Conservation (phyloP, 2,113 vertebrate genomes). For the Python bivittatus region DNA sequence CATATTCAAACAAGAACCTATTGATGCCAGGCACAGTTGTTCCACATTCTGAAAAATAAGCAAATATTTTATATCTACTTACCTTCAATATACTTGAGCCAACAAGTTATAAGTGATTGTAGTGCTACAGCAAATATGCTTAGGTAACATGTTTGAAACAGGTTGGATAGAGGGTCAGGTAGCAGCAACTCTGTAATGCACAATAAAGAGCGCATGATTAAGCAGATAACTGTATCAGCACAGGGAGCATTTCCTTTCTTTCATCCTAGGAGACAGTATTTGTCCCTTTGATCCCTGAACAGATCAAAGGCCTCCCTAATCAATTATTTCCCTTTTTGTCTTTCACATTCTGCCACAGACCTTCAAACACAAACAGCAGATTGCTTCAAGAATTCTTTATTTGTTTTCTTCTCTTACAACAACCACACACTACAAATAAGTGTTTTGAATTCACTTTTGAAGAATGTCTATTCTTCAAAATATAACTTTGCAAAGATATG, state of each 20-base stretch:
- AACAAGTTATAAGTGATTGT: constrained; percentile 11
- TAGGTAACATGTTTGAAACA: neutral
- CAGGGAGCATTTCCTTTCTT: constrained; percentile 56
- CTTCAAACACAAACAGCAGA: constrained; percentile 61
- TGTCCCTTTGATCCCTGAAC: constrained; percentile 67
- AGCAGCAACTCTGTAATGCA: constrained; percentile 35
- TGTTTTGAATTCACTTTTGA: constrained; percentile 27
- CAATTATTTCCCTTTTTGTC: constrained; percentile 68
- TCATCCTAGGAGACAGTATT: constrained; percentile 66
- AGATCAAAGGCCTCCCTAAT: constrained; percentile 70
- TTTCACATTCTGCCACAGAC: constrained; percentile 61
- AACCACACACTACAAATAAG: constrained; percentile 48
- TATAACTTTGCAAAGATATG: neutral
- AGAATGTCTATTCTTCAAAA: constrained; percentile 9
- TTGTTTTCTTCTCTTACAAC: constrained; percentile 58
- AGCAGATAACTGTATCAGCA: constrained; percentile 57
- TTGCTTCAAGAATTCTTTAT: constrained; percentile 60
- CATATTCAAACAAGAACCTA: neutral
- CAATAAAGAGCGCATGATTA: constrained; percentile 55
- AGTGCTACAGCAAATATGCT: neutral
- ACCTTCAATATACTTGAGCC: constrained; percentile 12
- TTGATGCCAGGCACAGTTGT: neutral
- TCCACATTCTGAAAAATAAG: neutral
- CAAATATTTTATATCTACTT: neutral
- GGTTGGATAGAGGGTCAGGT: constrained; percentile 47